A percentile compares a stretch with the other conserved stretches of the same genome.
Evolutionary conservation across 2,113 vertebrate species (phyloP).

Genomic region (Rhipidura dahli): DNA sequence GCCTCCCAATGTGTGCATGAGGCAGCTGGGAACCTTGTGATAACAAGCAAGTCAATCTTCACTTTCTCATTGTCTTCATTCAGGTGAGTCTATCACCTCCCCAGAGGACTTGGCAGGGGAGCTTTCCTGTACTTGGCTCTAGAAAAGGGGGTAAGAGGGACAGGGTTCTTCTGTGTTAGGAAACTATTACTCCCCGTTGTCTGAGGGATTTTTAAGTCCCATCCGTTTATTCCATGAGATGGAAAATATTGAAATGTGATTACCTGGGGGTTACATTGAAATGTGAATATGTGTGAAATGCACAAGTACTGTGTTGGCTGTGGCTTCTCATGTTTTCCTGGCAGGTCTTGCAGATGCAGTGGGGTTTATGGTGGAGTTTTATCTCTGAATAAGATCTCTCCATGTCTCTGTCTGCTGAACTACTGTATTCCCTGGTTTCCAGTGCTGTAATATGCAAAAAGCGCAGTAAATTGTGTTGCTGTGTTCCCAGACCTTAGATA

Average conservation of each 20-base stretch:
- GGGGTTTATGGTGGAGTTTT: neutral
- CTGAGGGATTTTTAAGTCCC: neutral
- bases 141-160: neutral
- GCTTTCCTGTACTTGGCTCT: neutral
- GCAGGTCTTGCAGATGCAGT: neutral
- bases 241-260: neutral
- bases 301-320: neutral
- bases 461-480: neutral
- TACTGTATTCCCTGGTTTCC: neutral
- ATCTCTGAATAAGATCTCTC: neutral
- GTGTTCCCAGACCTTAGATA: neutral
- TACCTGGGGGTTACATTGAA: neutral
- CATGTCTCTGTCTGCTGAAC: neutral
- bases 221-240: neutral
- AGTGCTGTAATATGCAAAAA: neutral
- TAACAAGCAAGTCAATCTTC: constrained; percentile 32
- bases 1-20: fast-evolving
- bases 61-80: neutral
- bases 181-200: neutral
- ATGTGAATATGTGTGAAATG: fast-evolving
- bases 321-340: neutral
- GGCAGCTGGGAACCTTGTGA: constrained; percentile 26
- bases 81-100: neutral
- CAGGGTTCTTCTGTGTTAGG: neutral
- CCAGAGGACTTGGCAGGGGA: constrained; percentile 5